phyloP scores from a whole-genome alignment of 2,888 invertebrate species.

The Drosophila bunnanda region DNA sequence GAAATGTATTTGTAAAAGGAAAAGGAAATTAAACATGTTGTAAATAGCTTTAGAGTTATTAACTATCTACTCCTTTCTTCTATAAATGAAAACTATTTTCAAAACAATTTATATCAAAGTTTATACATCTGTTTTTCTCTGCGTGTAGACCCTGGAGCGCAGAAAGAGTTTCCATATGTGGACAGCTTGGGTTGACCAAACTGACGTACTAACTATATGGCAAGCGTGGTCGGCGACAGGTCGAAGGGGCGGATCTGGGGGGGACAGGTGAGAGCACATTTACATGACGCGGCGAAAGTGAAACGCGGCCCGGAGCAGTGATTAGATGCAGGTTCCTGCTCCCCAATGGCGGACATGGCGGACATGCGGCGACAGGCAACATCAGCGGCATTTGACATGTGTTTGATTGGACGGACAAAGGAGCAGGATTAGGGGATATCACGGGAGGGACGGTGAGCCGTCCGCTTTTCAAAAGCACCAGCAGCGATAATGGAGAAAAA shows the following conservation, averaged over 20 bases:
- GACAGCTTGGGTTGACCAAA: conserved; percentile 49
- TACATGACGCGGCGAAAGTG: conserved; percentile 76
- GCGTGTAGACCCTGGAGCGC: conserved; percentile 9
- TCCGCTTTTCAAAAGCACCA: conserved; percentile 29
- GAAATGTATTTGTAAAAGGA: neutral
- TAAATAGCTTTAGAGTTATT: neutral
- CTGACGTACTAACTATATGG: conserved; percentile 34
- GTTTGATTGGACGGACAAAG: conserved; percentile 66
- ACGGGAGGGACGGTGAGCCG: neutral
- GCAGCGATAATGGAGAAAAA: conserved; percentile 16
- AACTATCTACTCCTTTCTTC: neutral
- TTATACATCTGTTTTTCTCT: neutral
- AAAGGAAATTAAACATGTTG: neutral
- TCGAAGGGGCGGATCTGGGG: conserved; percentile 17
- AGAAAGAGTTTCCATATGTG: conserved; percentile 54
- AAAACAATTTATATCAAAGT: neutral
- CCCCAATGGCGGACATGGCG: conserved; percentile 45
- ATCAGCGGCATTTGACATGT: conserved; percentile 72
- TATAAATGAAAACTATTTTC: neutral
- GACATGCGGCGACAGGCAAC: conserved; percentile 64
- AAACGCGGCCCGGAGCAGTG: conserved; percentile 62
- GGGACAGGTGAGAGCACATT: conserved; percentile 65
- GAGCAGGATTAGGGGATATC: conserved; percentile 26
- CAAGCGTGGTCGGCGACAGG: conserved; percentile 37
- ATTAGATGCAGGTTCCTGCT: conserved; percentile 65